A percentile compares a stretch with the other conserved stretches of the same genome.
These are phyloP conservation scores for Vultur gryphus DNA, from an alignment of 2,797 vertebrate genomes.

Conservation along the genomic window DNA sequence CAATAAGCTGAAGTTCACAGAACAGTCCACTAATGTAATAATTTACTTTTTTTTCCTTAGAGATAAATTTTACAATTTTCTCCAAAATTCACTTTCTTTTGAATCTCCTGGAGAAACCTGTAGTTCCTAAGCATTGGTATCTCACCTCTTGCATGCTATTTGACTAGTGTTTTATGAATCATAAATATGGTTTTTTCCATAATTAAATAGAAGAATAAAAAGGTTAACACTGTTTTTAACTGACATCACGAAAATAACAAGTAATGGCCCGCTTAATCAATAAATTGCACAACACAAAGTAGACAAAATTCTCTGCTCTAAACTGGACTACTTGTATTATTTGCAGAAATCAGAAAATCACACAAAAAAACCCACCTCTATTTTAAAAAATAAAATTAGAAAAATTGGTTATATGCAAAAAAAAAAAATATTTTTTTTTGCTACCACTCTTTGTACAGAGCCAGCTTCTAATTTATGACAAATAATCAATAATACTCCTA, in stretches of 20 bases:
- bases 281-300: neutral
- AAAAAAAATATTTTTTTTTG: neutral
- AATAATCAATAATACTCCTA: neutral
- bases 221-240: neutral
- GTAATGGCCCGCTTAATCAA: neutral
- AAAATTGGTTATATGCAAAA: fast-evolving
- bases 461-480: neutral
- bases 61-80: neutral
- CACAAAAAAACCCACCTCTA: fast-evolving
- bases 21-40: neutral
- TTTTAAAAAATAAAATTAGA: neutral
- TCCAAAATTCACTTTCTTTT: neutral
- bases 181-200: neutral
- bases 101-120: neutral
- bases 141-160: neutral
- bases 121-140: neutral
- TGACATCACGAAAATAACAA: neutral
- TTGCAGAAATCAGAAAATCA: neutral
- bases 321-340: neutral
- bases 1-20: neutral
- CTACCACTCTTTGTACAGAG: neutral
- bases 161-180: neutral
- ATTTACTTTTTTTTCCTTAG: neutral
- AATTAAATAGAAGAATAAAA: neutral
- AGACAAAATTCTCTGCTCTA: neutral